Evolutionary conservation across 2,113 vertebrate species (phyloP).

Genomic region (Noturus placidus): DNA sequence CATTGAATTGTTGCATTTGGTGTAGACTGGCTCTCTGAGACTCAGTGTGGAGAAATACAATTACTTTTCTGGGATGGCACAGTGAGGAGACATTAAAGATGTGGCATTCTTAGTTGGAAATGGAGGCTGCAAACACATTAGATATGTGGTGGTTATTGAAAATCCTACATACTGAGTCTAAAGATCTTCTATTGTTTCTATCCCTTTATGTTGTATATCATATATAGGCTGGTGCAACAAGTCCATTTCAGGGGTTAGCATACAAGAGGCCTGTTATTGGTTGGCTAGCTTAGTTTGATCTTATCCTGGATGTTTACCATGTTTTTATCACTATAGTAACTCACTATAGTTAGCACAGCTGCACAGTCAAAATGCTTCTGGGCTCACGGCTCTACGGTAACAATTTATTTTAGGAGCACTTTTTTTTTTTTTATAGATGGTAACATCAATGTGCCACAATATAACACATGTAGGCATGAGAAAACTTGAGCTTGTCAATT

Average conservation of each 20-base stretch:
- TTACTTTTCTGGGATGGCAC: constrained; percentile 36
- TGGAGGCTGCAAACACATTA: constrained; percentile 1
- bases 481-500: too few species aligned
- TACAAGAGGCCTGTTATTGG: not conserved
- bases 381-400: not conserved
- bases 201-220: not conserved
- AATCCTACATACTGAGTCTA: not conserved
- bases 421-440: too few species aligned
- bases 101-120: not conserved
- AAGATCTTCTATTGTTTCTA: not conserved
- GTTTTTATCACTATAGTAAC: not conserved
- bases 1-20: constrained; percentile 50
- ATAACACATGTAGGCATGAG: too few species aligned
- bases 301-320: not conserved
- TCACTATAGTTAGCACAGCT: too few species aligned
- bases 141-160: not conserved
- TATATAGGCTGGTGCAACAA: not conserved
- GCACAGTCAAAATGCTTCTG: not conserved
- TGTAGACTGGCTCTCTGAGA: constrained; percentile 49
- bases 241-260: not conserved
- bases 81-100: constrained; percentile 27
- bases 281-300: not conserved
- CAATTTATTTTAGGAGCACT: too few species aligned
- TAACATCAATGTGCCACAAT: too few species aligned
- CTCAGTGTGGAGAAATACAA: constrained; percentile 46